Conservation (phyloP, 2,888 invertebrate species). For the Macrosoma leucophasiata region DNA sequence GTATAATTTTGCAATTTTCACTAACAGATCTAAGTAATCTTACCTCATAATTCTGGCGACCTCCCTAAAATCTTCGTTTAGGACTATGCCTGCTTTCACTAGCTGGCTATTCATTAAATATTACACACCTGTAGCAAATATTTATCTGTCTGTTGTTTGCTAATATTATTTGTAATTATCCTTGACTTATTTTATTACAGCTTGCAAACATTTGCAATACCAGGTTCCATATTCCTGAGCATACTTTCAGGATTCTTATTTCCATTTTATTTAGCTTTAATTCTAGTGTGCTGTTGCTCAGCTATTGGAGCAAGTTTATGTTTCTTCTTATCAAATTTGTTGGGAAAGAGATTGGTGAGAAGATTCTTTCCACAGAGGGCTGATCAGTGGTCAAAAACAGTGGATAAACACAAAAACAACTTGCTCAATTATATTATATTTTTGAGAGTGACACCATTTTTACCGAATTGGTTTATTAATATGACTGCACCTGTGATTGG, state of each 20-base stretch:
- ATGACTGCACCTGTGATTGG: conserved; percentile 97
- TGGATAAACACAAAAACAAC: conserved; percentile 89
- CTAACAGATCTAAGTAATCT: too few species aligned
- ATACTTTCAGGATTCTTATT: conserved; percentile 98
- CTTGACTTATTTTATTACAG: conserved; percentile 66
- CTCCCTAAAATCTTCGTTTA: too few species aligned
- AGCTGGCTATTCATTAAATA: too few species aligned
- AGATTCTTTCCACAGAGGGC: conserved; percentile 94
- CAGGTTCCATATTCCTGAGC: conserved; percentile 98
- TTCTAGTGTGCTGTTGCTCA: conserved; percentile 94
- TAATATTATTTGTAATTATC: too few species aligned
- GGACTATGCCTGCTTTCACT: too few species aligned
- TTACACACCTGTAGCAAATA: too few species aligned
- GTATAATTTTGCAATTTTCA: too few species aligned
- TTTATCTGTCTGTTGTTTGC: too few species aligned
- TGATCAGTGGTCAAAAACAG: conserved; percentile 88
- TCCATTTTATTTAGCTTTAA: conserved; percentile 91
- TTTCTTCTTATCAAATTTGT: conserved; percentile 92
- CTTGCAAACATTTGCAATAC: conserved; percentile 99
- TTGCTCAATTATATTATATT: conserved; percentile 98
- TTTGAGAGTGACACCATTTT: conserved; percentile 95
- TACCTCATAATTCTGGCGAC: too few species aligned
- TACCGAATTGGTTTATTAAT: conserved; percentile 99
- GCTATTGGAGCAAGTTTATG: conserved; percentile 97
- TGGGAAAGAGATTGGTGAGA: conserved; percentile 89